A percentile compares a stretch with the other conserved stretches of the same genome.
Conservation (phyloP, 2,797 vertebrate genomes). For the Hyperoplus immaculatus region DNA sequence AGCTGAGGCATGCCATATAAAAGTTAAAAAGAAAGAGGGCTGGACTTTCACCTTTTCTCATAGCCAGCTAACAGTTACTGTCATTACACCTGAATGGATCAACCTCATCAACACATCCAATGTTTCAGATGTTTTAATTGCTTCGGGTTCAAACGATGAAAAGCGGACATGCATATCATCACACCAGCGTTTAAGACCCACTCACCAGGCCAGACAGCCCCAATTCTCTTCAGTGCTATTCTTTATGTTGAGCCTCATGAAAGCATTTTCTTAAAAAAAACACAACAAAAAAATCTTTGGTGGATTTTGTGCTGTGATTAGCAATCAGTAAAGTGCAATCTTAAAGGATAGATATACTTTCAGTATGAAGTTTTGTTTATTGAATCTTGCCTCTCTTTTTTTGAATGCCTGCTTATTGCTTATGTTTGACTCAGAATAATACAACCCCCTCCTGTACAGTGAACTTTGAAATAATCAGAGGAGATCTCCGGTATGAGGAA, state of each 20-base stretch:
- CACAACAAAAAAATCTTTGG: slow-evolving; percentile 59
- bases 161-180: slow-evolving; percentile 50
- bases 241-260: slow-evolving; percentile 77
- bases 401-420: slow-evolving; percentile 74
- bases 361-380: slow-evolving; percentile 74
- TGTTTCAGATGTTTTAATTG: slow-evolving; percentile 38
- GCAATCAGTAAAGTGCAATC: slow-evolving; percentile 89
- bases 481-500: slow-evolving; percentile 75
- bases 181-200: slow-evolving; percentile 61
- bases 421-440: slow-evolving; percentile 71
- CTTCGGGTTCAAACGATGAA: slow-evolving; percentile 39
- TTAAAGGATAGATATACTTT: slow-evolving; percentile 83
- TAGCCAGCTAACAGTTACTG: slow-evolving; percentile 63
- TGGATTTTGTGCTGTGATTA: slow-evolving; percentile 87
- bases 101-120: slow-evolving; percentile 51
- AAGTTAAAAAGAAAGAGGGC: slow-evolving; percentile 38
- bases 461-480: slow-evolving; percentile 82
- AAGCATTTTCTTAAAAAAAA: slow-evolving; percentile 66
- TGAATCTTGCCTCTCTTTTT: slow-evolving; percentile 67
- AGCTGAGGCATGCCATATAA: slow-evolving; percentile 29
- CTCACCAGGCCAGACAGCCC: slow-evolving; percentile 37
- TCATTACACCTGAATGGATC: slow-evolving; percentile 55
- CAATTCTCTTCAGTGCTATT: slow-evolving; percentile 59
- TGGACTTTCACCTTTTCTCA: slow-evolving; percentile 59
- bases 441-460: slow-evolving; percentile 76